These are phyloP conservation scores for Balaenoptera acutorostrata DNA, from an alignment of 2,113 vertebrate genomes.

Conservation along the genomic window DNA sequence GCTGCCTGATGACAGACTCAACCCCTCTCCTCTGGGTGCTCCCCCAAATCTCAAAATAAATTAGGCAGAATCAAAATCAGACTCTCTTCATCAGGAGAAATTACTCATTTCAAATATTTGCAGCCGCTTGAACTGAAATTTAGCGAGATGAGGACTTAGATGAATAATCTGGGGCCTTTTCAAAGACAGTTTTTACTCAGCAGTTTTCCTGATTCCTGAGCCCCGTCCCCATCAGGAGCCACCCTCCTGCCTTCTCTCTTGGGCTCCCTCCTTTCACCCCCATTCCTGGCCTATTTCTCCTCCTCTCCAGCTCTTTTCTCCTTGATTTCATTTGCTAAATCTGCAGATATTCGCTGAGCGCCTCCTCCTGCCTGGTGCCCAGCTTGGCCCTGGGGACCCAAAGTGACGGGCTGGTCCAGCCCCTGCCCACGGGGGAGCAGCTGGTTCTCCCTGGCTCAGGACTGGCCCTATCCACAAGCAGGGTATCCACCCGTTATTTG, in stretches of 20 bases:
- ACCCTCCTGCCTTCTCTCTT: not conserved
- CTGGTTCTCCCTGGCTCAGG: not conserved
- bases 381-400: not conserved
- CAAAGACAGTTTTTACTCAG: conserved; percentile 41
- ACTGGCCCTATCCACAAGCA: fast-evolving
- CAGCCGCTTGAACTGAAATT: conserved; percentile 52
- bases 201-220: conserved; percentile 28
- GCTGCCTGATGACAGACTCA: not conserved
- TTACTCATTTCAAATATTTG: conserved; percentile 69
- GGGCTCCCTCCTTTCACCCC: not conserved
- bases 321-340: not conserved
- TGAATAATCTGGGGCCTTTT: conserved; percentile 59
- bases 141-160: conserved; percentile 26
- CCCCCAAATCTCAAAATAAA: conserved; percentile 53
- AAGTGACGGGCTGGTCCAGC: not conserved
- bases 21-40: conserved; percentile 27
- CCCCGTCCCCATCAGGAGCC: not conserved
- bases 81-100: conserved; percentile 67
- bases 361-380: not conserved
- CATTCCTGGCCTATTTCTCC: not conserved
- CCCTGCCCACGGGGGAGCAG: too few relatives aligned
- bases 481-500: too few relatives aligned
- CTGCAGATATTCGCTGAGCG: not conserved
- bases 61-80: conserved; percentile 67
- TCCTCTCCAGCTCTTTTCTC: not conserved